Base-by-base conservation (phyloP, 2,888 invertebrate species). In the Sphaerophoria taeniata region DNA sequence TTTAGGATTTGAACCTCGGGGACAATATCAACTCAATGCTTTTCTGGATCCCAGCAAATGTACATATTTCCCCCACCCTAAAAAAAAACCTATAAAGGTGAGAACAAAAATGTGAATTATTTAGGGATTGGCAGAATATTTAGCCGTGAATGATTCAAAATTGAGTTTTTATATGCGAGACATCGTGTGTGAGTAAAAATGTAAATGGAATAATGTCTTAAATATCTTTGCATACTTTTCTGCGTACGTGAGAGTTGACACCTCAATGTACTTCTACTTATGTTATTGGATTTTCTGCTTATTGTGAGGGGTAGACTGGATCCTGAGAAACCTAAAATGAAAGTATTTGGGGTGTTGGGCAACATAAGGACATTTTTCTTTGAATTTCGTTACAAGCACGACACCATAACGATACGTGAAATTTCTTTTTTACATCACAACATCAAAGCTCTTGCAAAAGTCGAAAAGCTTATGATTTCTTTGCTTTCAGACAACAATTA, bases 401-500 rank as follows among this genome's bases (percentile, higher is more conserved):
- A n/a, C n/a, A n/a, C n/a, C n/a, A n/a, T n/a, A n/a, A n/a, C n/a
- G n/a, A n/a, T n/a, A n/a, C n/a, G n/a, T n/a, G n/a, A n/a, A n/a
- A n/a, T n/a, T n/a, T n/a, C n/a, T n/a, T n/a, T n/a, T n/a, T n/a
- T n/a, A n/a, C n/a, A n/a, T n/a, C n/a, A n/a, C n/a, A n/a, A n/a
- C 6, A 7, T 39, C 6, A 7, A 39, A 39, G 9, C 0, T 39
- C 39, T 39, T 39, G 5, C 16, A 49, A 6, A 7, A 4, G 16
- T 3, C 6, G n/a, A n/a, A 14, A 7, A 16, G 16, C 7, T 56
- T 56, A 36, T 24, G 2, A 24, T 24, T 24, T 24, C 24, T 1
- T 90, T 89, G 87, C 51, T 93, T 94, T 2, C 95, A 98, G 98
- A 97, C 97, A 49, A 97, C 97, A 55, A 96, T 98, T 87, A 97